Percentiles rank a stretch among this genome's conserved stretches.
phyloP scores from a whole-genome alignment of 2,888 invertebrate species.

The Cosmia trapezina region DNA sequence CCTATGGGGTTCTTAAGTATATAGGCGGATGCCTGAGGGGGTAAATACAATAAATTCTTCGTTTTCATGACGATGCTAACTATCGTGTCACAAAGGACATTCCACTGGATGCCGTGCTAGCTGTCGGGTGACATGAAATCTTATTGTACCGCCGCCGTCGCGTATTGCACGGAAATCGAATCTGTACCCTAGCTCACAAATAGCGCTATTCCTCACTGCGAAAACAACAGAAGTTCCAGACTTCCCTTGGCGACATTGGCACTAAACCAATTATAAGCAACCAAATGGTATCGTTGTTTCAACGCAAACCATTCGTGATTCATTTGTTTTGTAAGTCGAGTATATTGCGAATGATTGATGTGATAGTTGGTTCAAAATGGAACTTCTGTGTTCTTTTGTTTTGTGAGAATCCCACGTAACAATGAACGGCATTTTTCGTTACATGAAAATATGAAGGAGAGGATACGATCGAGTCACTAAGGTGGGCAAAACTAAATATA shows the following conservation, averaged over 20 bases:
- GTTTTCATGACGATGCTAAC: slow-evolving; percentile 14
- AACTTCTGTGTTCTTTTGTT: not conserved
- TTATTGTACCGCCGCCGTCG: slow-evolving; percentile 17
- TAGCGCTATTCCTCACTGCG: not conserved
- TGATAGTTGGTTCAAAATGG: not conserved
- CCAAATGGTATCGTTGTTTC: not conserved
- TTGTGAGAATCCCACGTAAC: not conserved
- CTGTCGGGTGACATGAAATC: slow-evolving; percentile 32
- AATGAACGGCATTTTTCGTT: slow-evolving; percentile 18
- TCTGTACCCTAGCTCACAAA: slow-evolving; percentile 20
- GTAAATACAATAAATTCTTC: not conserved
- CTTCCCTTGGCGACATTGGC: no score
- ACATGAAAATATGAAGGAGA: slow-evolving; percentile 5
- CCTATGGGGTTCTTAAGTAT: no score
- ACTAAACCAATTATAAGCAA: not conserved
- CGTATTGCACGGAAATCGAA: slow-evolving; percentile 53
- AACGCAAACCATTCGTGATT: not conserved
- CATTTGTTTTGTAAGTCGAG: not conserved
- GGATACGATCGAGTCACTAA: not conserved
- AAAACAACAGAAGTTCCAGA: not conserved
- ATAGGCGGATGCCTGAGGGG: no score
- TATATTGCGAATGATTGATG: not conserved
- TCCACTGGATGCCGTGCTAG: not conserved
- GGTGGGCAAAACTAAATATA: not conserved
- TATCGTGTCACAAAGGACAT: slow-evolving; percentile 21